Conservation (phyloP, 1,140 invertebrate genomes). For the Aphelenchoides fujianensis region DNA sequence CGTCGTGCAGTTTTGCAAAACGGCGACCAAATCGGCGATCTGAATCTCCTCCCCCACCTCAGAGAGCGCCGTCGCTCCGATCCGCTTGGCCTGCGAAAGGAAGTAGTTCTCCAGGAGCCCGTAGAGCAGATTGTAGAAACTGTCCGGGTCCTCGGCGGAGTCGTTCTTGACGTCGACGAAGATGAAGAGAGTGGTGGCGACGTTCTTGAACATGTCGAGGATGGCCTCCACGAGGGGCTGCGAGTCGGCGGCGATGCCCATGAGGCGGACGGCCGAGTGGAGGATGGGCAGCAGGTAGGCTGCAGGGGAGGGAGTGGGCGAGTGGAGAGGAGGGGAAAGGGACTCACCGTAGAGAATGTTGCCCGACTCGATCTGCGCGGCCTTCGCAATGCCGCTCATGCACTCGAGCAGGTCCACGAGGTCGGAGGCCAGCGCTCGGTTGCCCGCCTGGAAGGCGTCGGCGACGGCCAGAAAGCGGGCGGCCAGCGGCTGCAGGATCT, state of each 20-base stretch:
- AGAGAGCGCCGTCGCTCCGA: not conserved
- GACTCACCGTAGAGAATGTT: not conserved
- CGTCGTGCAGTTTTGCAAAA: not conserved
- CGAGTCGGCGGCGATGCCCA: not conserved
- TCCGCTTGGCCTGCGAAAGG: not conserved
- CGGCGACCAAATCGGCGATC: slow-evolving; percentile 19
- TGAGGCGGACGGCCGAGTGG: not conserved
- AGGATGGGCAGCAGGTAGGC: not conserved
- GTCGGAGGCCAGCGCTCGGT: not conserved
- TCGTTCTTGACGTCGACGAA: slow-evolving; percentile 11
- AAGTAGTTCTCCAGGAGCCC: not conserved
- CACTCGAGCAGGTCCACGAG: slow-evolving; percentile 14
- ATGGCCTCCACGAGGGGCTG: not conserved
- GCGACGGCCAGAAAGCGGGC: not conserved
- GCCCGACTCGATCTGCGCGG: not conserved
- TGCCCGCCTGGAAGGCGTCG: not conserved
- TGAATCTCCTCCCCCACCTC: slow-evolving; percentile 12
- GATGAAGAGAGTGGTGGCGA: slow-evolving; percentile 12
- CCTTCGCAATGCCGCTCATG: slow-evolving; percentile 13
- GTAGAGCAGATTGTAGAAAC: slow-evolving; percentile 2
- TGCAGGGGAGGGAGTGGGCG: no score
- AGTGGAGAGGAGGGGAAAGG: not conserved
- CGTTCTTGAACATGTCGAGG: slow-evolving; percentile 8
- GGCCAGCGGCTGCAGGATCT: slow-evolving; percentile 23
- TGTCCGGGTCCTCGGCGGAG: not conserved